Evolutionary conservation across 1,140 invertebrate species (phyloP).

Genomic region (Halesus radiatus): DNA sequence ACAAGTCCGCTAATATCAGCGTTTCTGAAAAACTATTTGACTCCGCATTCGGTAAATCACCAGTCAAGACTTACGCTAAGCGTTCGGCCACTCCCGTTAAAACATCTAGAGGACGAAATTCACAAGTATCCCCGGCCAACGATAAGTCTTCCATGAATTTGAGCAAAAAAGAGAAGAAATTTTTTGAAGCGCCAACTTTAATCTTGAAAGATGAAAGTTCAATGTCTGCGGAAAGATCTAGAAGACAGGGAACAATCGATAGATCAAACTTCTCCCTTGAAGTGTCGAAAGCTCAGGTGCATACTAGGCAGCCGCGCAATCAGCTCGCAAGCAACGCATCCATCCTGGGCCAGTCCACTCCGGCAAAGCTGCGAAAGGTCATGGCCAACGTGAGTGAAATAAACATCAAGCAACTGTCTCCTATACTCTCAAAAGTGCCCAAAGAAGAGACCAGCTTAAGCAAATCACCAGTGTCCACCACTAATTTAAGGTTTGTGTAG

Average conservation of each 20-base stretch:
- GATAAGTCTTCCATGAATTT: slow-evolving; percentile 1
- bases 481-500: slow-evolving; percentile 8
- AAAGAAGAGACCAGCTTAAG: not conserved
- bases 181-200: slow-evolving; percentile 28
- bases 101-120: not conserved
- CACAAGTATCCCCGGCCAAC: not conserved
- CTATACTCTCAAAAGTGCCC: slow-evolving; percentile 37
- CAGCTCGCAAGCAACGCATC: slow-evolving; percentile 22
- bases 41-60: slow-evolving; percentile 17
- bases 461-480: not conserved
- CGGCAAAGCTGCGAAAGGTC: slow-evolving; percentile 30
- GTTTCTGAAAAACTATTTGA: slow-evolving; percentile 40
- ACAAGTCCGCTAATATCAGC: slow-evolving; percentile 39
- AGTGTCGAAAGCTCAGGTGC: slow-evolving; percentile 40
- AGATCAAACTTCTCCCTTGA: slow-evolving; percentile 50
- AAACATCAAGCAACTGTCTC: slow-evolving; percentile 50
- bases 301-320: slow-evolving; percentile 14
- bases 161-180: slow-evolving; percentile 9
- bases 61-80: slow-evolving; percentile 38
- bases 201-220: slow-evolving; percentile 1
- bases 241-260: slow-evolving; percentile 49
- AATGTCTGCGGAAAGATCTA: slow-evolving; percentile 28
- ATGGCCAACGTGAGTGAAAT: slow-evolving; percentile 30
- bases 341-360: slow-evolving; percentile 53
- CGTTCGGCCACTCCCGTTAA: not conserved